A percentile compares a stretch with the other conserved stretches of the same genome.
phyloP scores from a whole-genome alignment of 2,113 vertebrate species.

The Cyrtonyx montezumae region DNA sequence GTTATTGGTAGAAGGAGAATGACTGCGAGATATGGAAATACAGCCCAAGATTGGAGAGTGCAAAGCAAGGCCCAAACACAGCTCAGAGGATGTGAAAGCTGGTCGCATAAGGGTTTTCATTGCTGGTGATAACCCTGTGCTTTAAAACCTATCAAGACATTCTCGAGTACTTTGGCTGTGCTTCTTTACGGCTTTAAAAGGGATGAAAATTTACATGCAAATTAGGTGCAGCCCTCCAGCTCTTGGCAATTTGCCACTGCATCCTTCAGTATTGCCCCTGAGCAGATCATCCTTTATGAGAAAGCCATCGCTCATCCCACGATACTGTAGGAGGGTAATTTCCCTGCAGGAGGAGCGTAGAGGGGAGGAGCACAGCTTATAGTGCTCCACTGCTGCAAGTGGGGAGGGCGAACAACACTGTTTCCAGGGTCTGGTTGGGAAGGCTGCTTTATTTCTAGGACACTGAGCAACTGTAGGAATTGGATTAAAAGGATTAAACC shows the following conservation, averaged over 20 bases:
- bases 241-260: neutral
- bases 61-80: neutral
- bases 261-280: neutral
- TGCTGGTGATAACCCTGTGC: neutral
- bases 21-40: neutral
- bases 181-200: neutral
- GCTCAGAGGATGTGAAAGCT: fast-evolving
- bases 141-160: neutral
- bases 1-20: slow-evolving; percentile 22
- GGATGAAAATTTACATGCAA: slow-evolving; percentile 1
- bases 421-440: neutral
- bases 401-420: neutral
- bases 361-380: neutral
- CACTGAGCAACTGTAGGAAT: neutral
- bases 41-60: neutral
- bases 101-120: neutral
- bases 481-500: neutral
- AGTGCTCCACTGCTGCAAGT: neutral
- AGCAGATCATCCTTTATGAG: neutral
- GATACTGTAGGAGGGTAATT: neutral
- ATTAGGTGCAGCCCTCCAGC: slow-evolving; percentile 16
- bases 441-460: neutral
- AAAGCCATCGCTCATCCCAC: neutral
- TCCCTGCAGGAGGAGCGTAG: neutral
- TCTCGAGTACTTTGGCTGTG: neutral